A percentile compares a stretch with the other conserved stretches of the same genome.
These are phyloP conservation scores for Cephus spinipes DNA, from an alignment of 2,888 invertebrate genomes.

Conservation along the genomic window DNA sequence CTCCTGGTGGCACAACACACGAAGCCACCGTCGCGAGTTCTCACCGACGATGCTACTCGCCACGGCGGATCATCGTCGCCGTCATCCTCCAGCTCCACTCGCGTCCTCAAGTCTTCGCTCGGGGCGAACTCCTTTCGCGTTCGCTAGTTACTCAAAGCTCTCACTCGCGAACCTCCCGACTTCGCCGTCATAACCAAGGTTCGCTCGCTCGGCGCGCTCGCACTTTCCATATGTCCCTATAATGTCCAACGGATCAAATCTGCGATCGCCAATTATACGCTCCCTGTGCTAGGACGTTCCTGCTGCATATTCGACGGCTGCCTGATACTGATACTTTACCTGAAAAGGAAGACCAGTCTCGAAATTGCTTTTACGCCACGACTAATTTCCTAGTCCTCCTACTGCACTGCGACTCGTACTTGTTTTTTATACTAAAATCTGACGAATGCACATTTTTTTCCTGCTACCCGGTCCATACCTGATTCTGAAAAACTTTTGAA, in stretches of 20 bases:
- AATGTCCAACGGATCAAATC: background rate
- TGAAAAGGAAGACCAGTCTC: background rate
- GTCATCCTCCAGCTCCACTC: background rate
- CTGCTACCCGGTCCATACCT: background rate
- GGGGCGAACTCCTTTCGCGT: slow-evolving; percentile 17
- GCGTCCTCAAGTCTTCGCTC: background rate
- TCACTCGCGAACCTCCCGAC: slow-evolving; percentile 48
- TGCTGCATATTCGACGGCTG: background rate
- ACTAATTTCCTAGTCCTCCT: background rate
- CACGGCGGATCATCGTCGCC: slow-evolving; percentile 6
- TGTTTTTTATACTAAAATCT: background rate
- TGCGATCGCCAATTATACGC: background rate
- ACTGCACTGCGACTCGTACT: background rate
- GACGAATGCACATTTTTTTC: background rate
- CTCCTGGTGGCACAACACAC: slow-evolving; percentile 3
- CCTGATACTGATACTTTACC: background rate
- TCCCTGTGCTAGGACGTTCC: background rate
- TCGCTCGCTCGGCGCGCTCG: slow-evolving; percentile 7
- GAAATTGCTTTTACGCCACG: background rate
- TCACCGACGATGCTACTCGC: slow-evolving; percentile 26
- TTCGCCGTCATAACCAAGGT: slow-evolving; percentile 59
- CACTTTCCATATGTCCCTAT: slow-evolving; percentile 6
- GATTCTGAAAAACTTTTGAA: background rate
- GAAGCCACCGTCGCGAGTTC: slow-evolving; percentile 13
- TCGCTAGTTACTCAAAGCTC: slow-evolving; percentile 25